phyloP scores from a whole-genome alignment of 64 coral and sea anemone species.

The Pocillopora damicornis region DNA sequence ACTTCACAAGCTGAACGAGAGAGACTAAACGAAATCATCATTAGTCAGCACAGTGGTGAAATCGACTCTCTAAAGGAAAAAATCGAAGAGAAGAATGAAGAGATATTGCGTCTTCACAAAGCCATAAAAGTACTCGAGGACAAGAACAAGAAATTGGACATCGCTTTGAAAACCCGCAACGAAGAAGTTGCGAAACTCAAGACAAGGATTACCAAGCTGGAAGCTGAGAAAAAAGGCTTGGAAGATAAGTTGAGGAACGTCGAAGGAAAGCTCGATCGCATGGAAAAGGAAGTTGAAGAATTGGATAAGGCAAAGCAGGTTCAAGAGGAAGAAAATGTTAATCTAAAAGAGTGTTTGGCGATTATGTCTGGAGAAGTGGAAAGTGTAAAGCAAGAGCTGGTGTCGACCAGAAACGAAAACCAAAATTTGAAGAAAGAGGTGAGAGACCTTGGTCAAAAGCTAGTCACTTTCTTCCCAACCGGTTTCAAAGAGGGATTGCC shows the following conservation, averaged over 20 bases:
- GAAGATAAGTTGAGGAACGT: slow-evolving; percentile 39
- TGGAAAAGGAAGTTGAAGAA: slow-evolving; percentile 35
- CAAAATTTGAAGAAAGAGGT: slow-evolving; percentile 24
- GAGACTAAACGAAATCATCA: neutral
- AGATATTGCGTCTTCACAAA: slow-evolving; percentile 25
- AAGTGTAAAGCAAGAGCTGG: neutral
- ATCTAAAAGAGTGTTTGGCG: neutral
- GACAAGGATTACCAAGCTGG: slow-evolving; percentile 20
- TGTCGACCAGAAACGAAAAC: slow-evolving; percentile 10
- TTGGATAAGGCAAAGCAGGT: neutral
- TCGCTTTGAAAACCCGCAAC: slow-evolving; percentile 27
- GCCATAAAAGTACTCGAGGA: slow-evolving; percentile 29
- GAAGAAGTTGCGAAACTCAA: slow-evolving; percentile 31
- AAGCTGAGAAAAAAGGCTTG: slow-evolving; percentile 40
- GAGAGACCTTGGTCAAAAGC: slow-evolving; percentile 19
- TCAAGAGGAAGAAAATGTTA: slow-evolving; percentile 18
- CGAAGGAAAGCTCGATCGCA: slow-evolving; percentile 15
- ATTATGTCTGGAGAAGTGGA: neutral
- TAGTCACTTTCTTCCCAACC: neutral
- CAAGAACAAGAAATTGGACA: slow-evolving; percentile 27
- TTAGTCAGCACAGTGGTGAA: neutral
- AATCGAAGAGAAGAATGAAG: slow-evolving; percentile 27
- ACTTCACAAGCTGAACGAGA: neutral
- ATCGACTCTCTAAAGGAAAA: slow-evolving; percentile 16
- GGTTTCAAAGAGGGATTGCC: neutral